These are phyloP conservation scores for Martes martes DNA, from an alignment of 2,113 vertebrate genomes.

Conservation along the genomic window DNA sequence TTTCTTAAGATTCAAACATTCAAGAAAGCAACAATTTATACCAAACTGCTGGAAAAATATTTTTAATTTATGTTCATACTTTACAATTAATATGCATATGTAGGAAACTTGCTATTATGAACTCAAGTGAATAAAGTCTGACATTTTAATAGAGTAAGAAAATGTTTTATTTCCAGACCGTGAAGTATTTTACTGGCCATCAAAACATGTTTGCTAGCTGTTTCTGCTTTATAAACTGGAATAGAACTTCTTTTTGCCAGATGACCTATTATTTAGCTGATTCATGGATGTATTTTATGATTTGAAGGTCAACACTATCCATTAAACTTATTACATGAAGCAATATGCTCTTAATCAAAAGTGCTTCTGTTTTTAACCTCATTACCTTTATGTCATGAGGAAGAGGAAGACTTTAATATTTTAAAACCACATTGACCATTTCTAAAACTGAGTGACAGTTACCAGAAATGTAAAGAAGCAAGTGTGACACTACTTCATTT, in stretches of 20 bases:
- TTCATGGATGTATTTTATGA: slow-evolving; percentile 81
- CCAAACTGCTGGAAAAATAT: not conserved
- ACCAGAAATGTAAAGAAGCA: not conserved
- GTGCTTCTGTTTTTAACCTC: slow-evolving; percentile 41
- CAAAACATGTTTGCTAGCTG: slow-evolving; percentile 61
- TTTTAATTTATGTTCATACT: slow-evolving; percentile 55
- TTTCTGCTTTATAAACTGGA: slow-evolving; percentile 63
- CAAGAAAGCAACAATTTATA: not conserved
- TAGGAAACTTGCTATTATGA: slow-evolving; percentile 44
- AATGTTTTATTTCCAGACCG: slow-evolving; percentile 73
- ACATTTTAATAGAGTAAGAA: slow-evolving; percentile 75
- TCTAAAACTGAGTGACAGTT: not conserved
- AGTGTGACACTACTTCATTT: not conserved
- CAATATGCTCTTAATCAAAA: slow-evolving; percentile 81
- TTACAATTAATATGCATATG: slow-evolving; percentile 49
- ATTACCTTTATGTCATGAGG: slow-evolving; percentile 62
- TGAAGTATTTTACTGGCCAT: slow-evolving; percentile 60
- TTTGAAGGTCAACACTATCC: slow-evolving; percentile 90
- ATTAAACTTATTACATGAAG: slow-evolving; percentile 86
- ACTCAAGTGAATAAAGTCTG: slow-evolving; percentile 70
- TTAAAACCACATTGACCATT: not conserved
- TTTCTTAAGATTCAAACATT: not conserved
- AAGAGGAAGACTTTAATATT: slow-evolving; percentile 37
- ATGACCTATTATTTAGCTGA: slow-evolving; percentile 80
- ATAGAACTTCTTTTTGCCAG: slow-evolving; percentile 51